Evolutionary conservation across 2,113 vertebrate genomes (phyloP).

Genomic region (Eonycteris spelaea): DNA sequence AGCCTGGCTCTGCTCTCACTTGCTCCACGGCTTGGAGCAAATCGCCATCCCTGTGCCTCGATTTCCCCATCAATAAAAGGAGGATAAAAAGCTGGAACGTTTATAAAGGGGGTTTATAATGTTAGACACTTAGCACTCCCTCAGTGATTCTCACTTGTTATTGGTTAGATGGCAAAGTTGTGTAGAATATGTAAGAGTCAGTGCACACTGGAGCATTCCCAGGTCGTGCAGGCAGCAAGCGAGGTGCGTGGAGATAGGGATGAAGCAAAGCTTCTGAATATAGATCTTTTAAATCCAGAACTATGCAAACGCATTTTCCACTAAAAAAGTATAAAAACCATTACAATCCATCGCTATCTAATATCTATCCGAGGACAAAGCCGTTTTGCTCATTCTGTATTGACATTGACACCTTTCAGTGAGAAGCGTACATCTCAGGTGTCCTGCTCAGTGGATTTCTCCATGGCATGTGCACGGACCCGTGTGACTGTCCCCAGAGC

Average conservation of each 20-base stretch:
- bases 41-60: not conserved
- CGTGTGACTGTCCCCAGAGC: fast-evolving
- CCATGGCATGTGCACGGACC: fast-evolving
- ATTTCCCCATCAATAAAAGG: not conserved
- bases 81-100: fast-evolving
- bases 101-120: fast-evolving
- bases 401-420: fast-evolving
- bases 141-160: fast-evolving
- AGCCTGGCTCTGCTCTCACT: not conserved
- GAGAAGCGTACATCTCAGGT: fast-evolving
- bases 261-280: not conserved
- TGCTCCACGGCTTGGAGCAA: not conserved
- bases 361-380: too few species aligned
- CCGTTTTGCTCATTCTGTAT: not conserved
- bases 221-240: fast-evolving
- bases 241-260: not conserved
- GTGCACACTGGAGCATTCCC: fast-evolving
- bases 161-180: fast-evolving
- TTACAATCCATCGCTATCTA: too few species aligned
- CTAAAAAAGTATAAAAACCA: not conserved
- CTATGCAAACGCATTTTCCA: not conserved
- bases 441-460: not conserved
- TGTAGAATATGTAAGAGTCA: fast-evolving
- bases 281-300: not conserved
- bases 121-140: not conserved